Evolutionary conservation across 2,797 vertebrate genomes (phyloP).

Genomic region (Manis pentadactyla): DNA sequence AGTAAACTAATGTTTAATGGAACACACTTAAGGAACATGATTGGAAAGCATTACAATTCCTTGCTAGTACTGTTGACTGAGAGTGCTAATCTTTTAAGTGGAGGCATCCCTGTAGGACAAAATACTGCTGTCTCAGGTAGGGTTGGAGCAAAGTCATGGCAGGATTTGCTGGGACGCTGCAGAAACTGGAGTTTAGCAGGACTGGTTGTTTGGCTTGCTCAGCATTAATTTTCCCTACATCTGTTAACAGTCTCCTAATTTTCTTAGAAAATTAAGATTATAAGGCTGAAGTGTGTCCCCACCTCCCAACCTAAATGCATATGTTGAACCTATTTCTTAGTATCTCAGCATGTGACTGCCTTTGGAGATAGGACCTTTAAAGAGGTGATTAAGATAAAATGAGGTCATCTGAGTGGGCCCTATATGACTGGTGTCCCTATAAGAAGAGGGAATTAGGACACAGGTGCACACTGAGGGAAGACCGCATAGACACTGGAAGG

Average conservation of each 20-base stretch:
- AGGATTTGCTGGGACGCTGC: not conserved
- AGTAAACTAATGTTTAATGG: not conserved
- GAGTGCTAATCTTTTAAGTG: not conserved
- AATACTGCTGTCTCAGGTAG: not conserved
- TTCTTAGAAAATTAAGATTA: conserved; percentile 19
- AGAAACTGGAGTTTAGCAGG: not conserved
- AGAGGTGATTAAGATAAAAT: not conserved
- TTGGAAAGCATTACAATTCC: conserved; percentile 31
- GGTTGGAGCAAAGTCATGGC: not conserved
- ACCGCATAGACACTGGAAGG: not conserved
- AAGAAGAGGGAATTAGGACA: not conserved
- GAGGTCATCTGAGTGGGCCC: not conserved
- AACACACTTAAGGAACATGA: not conserved
- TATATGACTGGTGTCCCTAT: not conserved
- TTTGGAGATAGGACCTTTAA: not conserved
- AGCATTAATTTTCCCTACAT: not conserved
- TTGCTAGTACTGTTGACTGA: not conserved
- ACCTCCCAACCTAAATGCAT: not conserved
- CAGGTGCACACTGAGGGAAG: not conserved
- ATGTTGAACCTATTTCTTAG: not conserved
- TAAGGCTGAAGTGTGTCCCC: not conserved
- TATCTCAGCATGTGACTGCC: not conserved
- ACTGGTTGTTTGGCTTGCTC: not conserved
- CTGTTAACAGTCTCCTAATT: not conserved
- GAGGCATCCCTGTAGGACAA: not conserved